Conservation (phyloP, 2,888 invertebrate species). For the Drosophila setosimentum region DNA sequence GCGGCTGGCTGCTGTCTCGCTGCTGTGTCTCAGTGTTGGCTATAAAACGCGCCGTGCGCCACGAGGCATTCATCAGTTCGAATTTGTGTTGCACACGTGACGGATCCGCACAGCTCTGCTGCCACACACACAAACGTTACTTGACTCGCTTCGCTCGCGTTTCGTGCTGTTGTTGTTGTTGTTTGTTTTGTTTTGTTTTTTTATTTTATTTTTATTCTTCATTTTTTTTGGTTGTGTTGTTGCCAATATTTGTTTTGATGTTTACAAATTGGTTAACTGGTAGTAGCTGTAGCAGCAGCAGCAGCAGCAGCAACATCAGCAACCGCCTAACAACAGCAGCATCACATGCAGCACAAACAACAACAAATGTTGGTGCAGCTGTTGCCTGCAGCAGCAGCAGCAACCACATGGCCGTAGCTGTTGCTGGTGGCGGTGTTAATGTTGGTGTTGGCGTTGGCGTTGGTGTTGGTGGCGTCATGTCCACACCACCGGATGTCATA, state of each 20-base stretch:
- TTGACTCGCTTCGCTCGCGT: neutral
- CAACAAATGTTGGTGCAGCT: constrained; percentile 17
- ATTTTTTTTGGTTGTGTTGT: constrained; percentile 10
- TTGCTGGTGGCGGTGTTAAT: constrained; percentile 1
- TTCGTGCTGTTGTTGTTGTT: constrained; percentile 1
- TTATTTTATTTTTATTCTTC: constrained; percentile 16
- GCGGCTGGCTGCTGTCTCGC: constrained; percentile 26
- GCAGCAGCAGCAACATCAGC: constrained; percentile 22
- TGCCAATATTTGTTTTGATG: constrained; percentile 65
- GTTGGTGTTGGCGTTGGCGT: neutral
- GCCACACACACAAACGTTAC: neutral
- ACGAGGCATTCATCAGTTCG: constrained; percentile 83
- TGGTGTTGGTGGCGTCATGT: constrained; percentile 52
- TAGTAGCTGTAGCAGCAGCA: constrained; percentile 45
- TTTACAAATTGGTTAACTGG: constrained; percentile 85
- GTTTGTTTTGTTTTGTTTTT: constrained; percentile 12
- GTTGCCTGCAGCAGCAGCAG: constrained; percentile 24
- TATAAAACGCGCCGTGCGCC: constrained; percentile 84
- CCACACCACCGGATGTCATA: constrained; percentile 87
- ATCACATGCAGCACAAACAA: constrained; percentile 4
- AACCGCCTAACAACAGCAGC: constrained; percentile 29
- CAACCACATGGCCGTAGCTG: constrained; percentile 17
- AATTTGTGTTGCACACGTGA: constrained; percentile 81
- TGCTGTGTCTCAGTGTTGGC: constrained; percentile 34
- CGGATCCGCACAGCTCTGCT: constrained; percentile 30